These are phyloP conservation scores for Apoda limacodes DNA, from an alignment of 2,888 invertebrate species.

Conservation along the genomic window DNA sequence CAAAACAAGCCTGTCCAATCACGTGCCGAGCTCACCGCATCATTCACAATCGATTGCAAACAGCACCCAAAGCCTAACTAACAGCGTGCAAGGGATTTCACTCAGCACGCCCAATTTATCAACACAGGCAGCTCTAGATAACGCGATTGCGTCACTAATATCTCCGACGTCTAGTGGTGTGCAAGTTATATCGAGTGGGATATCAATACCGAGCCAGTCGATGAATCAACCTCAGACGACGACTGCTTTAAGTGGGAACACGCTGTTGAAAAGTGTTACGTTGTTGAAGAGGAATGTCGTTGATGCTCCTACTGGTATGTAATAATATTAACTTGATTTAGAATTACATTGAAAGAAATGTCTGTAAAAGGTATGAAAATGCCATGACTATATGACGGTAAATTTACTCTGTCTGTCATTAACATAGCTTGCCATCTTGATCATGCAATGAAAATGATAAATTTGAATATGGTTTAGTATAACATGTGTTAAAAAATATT, in stretches of 20 bases:
- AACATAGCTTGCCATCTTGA: too few species aligned
- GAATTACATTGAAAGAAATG: too few species aligned
- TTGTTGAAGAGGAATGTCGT: too few species aligned
- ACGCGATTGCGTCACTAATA: slow-evolving; percentile 55
- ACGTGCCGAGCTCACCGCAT: slow-evolving; percentile 40
- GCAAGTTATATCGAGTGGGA: slow-evolving; percentile 53
- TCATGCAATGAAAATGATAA: too few species aligned
- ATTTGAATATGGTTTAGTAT: too few species aligned
- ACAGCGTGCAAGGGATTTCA: slow-evolving; percentile 57
- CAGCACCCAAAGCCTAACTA: slow-evolving; percentile 45
- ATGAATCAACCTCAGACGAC: slow-evolving; percentile 33
- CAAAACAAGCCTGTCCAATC: slow-evolving; percentile 30
- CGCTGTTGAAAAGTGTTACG: slow-evolving; percentile 57
- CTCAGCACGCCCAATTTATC: slow-evolving; percentile 39
- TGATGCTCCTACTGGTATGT: slow-evolving; percentile 47
- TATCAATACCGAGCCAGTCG: slow-evolving; percentile 33
- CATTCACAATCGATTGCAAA: slow-evolving; percentile 25
- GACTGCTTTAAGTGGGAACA: slow-evolving; percentile 51
- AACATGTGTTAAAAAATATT: too few species aligned
- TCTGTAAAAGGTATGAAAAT: too few species aligned
- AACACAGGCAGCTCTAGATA: slow-evolving; percentile 50
- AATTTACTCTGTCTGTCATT: too few species aligned
- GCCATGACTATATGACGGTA: too few species aligned
- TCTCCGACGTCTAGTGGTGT: slow-evolving; percentile 43
- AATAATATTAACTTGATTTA: too few species aligned